Evolutionary conservation across 2,888 invertebrate species (phyloP), one percentile per base, ranked within the genome.

Genomic region (Clanis bilineata): DNA sequence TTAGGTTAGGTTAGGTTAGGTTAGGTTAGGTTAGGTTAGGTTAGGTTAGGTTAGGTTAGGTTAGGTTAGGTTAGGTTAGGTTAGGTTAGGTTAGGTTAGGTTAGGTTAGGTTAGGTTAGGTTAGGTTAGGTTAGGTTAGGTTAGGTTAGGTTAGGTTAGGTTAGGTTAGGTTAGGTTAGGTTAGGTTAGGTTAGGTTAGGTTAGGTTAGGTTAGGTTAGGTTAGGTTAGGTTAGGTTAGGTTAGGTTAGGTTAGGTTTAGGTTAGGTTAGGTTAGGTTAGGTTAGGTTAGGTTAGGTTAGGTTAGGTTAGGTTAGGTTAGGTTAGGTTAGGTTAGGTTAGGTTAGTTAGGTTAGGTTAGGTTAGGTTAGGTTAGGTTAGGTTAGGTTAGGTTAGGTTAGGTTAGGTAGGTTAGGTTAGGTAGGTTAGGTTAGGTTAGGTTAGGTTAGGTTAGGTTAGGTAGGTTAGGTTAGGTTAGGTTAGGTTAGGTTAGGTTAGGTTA

Each of bases 361-460:
- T 66, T 64, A 64, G 66, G 64, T 66, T 64, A 64, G 66, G 64
- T 66, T 64, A 64, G 65, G 61, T 61, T 60, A 60, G 60, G 38
- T 59, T 54, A 54, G 59, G 59, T 59, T 59, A 54, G 59, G 59
- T 54, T 51, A 54, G 54, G 25, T 63, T 66, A 64, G 65, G 65
- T 65, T 65, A 63, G 65, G 64, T 64, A 64, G 64, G 64, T 65
- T 64, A 64, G 62, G 64, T 64, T 64, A 62, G 64, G 64, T 65
- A 63, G 62, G 62, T 65, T 65, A 62, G 62, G 60, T 60, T 62
- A 60, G 62, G 62, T 62, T 62, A 62, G 62, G 62, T 59, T 57
- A n/a, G n/a, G n/a, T n/a, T n/a, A n/a, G n/a, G n/a, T n/a, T n/a
- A n/a, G n/a, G n/a, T n/a, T n/a, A n/a, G n/a, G n/a, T n/a, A n/a